Conservation (phyloP, 2,888 invertebrate genomes). For the Steinernema carpocapsae region DNA sequence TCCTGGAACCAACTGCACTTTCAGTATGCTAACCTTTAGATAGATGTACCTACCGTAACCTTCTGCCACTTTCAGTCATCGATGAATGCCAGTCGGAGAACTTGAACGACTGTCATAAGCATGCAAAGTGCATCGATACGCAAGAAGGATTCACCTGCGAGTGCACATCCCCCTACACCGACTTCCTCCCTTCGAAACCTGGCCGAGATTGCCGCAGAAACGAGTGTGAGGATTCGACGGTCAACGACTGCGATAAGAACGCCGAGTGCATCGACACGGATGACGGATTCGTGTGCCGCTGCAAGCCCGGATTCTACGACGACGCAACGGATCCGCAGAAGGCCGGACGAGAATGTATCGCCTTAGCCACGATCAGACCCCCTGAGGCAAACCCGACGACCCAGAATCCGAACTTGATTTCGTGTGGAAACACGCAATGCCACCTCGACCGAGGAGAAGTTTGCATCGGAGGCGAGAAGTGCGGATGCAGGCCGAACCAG, state of each 20-base stretch:
- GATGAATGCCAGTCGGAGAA: constrained; percentile 57
- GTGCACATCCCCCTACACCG: constrained; percentile 46
- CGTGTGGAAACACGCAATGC: constrained; percentile 51
- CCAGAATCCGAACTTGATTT: constrained; percentile 51
- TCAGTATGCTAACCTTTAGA: too few relatives aligned
- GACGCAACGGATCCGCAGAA: constrained; percentile 52
- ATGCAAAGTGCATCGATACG: constrained; percentile 55
- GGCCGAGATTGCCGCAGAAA: constrained; percentile 47
- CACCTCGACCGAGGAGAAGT: constrained; percentile 43
- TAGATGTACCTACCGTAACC: too few relatives aligned
- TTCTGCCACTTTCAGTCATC: constrained; percentile 52
- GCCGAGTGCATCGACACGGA: constrained; percentile 39
- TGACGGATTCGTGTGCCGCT: constrained; percentile 45
- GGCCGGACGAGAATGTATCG: constrained; percentile 60
- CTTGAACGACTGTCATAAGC: constrained; percentile 54
- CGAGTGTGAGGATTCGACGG: constrained; percentile 51
- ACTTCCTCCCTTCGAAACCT: constrained; percentile 50
- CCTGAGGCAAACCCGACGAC: constrained; percentile 44
- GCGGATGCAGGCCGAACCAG: constrained; percentile 59
- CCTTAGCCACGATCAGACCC: constrained; percentile 20
- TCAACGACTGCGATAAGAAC: constrained; percentile 59
- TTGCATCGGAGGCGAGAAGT: constrained; percentile 62
- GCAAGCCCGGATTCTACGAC: constrained; percentile 62
- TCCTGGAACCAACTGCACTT: constrained; percentile 62
- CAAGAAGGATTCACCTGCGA: constrained; percentile 33